Base-by-base conservation (phyloP, 2,113 vertebrate genomes). In the Hyla sarda region DNA sequence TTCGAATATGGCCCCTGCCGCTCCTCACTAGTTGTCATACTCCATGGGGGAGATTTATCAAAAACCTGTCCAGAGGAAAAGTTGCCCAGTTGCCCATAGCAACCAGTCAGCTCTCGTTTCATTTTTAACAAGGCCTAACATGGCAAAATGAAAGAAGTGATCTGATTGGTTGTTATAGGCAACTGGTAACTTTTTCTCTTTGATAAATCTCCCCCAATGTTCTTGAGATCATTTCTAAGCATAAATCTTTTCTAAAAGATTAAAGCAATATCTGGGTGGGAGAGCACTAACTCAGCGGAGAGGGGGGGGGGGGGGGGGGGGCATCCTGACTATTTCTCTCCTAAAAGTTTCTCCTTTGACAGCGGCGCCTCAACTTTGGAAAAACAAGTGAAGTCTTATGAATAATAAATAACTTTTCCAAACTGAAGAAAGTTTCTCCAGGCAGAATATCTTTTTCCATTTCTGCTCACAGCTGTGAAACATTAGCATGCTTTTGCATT, bases 331-430 rank as follows among this genome's bases (percentile, higher is more conserved):
- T 82, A 5, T 54, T 65, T 60, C 52, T 58, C 82, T 73, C 56
- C 25, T 2, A 25, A 72, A 23, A 76, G 54, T 73, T 37, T 25
- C 10, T 60, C 12, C 56, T 88, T 58, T 80, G 67, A 76, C 71
- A 87, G 85, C 71, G 74, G 83, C 28, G 74, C 74, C 67, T 80
- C 72, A 58, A 54, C 37, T 82, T 86, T 82, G 87, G 50, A 88
- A 89, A 85, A 80, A 86, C 48, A 86, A 89, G 58, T 69, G 62
- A 62, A 58, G 41, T 87, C 82, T 88, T 88, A 89, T 82, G 87
- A 90, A 89, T 90, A 89, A 91, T 86, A 87, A 91, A 89, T 89
- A 89, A 86, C 85, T 82, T 83, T n/a, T 84, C 62, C 67, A 86
- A 78, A 72, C 37, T 88, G 73, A 87, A 86, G 82, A 50, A 83